Base-by-base conservation (phyloP, 2,113 vertebrate genomes). In the Geothlypis trichas region DNA sequence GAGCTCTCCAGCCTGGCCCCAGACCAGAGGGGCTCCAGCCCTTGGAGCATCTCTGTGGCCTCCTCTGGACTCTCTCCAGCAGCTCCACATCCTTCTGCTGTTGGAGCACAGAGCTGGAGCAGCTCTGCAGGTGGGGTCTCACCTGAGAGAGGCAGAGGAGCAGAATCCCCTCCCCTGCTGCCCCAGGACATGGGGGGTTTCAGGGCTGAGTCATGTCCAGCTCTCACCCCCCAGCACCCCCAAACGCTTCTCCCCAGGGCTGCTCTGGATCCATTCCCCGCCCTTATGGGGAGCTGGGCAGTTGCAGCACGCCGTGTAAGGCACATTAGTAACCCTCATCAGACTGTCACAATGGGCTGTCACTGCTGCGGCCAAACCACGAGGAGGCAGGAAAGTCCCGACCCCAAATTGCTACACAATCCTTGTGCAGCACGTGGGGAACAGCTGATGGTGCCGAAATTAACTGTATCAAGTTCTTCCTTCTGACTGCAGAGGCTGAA, bases 1-100 rank as follows among this genome's bases (percentile, higher is more conserved):
- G n/a, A 81, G 26, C 27, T 76, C 39, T 75, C 54, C 62, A 76
- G 41, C 17, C 41, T 76, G 47, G 20, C 47, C 13, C 9, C 67
- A 73, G 59, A 51, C 15, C 59, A 66, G 44, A 74, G 59, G 59
- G 22, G 37, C 44, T 81, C 10, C 78, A 89, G 30, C n/a, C n/a
- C 62, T 22, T 0, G 9, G 11, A 75, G 0, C n/a, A 41, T 0
- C 30, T 75, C 68, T 0, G 0, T 17, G 39, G 16, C 2, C 15
- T 81, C 59, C 33, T 46, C 27, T 81, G 77, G 44, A 4, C 5
- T 47, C 3, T 0, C 16, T 47, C 16, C 78, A 89, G 71, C 39
- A 83, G 62, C 62, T 47, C 39, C 87, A 82, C 0, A 0, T 62
- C 46, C 28, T 10, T 4, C 24, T 75, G 20, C 3, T 68, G 28